Evolutionary conservation across 2,888 invertebrate genomes (phyloP).

Genomic region (Folsomia candida): DNA sequence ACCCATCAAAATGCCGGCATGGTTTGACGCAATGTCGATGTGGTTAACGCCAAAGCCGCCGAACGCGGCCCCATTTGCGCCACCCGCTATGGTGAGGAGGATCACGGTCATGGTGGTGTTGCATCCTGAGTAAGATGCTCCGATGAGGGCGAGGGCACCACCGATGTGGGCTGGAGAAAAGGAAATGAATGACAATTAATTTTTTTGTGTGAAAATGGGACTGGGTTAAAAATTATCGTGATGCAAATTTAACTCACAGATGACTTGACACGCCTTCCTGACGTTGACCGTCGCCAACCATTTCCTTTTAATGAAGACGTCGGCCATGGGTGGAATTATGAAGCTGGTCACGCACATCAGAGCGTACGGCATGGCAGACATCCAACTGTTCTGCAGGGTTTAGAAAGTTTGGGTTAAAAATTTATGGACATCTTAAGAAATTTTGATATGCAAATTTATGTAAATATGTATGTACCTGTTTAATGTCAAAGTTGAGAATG

Average conservation of each 20-base stretch:
- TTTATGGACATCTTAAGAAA: no score
- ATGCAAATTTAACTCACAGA: conserved; percentile 37
- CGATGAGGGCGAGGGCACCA: conserved; percentile 63
- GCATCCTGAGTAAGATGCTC: conserved; percentile 81
- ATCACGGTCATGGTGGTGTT: conserved; percentile 72
- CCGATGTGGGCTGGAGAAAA: conserved; percentile 34
- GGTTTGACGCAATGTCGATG: conserved; percentile 82
- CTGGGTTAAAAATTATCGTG: no score
- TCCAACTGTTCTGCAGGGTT: conserved; percentile 69
- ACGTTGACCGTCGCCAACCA: conserved; percentile 32
- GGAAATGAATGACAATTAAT: not conserved
- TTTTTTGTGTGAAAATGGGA: no score
- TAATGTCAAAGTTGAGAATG: conserved; percentile 76
- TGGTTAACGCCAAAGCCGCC: conserved; percentile 81
- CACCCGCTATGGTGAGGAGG: conserved; percentile 76
- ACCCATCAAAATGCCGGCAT: conserved; percentile 85
- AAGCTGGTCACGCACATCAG: conserved; percentile 90
- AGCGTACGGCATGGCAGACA: conserved; percentile 80
- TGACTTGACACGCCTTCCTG: conserved; percentile 43
- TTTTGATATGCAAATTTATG: no score
- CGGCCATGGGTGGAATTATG: conserved; percentile 76
- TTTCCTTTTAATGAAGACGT: conserved; percentile 76
- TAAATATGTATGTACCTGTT: conserved; percentile 54
- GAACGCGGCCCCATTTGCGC: conserved; percentile 61
- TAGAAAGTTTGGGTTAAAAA: no score